phyloP scores from a whole-genome alignment of 2,113 vertebrate species.

The Takifugu flavidus region DNA sequence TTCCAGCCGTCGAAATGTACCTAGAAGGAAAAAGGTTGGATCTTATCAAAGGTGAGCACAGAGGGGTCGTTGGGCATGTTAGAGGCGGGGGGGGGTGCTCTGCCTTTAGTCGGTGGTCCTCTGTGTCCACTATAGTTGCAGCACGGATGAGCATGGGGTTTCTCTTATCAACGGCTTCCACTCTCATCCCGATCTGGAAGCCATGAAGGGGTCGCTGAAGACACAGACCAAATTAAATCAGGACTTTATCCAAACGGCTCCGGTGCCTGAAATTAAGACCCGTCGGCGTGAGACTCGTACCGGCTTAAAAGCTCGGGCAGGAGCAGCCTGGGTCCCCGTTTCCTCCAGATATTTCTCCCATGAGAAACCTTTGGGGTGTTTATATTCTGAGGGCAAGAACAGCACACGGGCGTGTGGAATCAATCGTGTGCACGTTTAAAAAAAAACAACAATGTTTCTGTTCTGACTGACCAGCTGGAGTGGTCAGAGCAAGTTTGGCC shows the following conservation, averaged over 20 bases:
- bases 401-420: not conserved
- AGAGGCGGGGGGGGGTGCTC: not conserved
- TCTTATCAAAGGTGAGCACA: not conserved
- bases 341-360: slow-evolving; percentile 90
- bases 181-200: slow-evolving; percentile 77
- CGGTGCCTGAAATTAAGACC: not conserved
- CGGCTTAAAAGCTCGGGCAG: slow-evolving; percentile 87
- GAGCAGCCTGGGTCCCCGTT: slow-evolving; percentile 84
- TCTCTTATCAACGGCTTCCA: slow-evolving; percentile 79
- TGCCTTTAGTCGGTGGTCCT: slow-evolving; percentile 78
- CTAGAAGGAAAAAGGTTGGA: slow-evolving; percentile 42
- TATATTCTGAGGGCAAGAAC: slow-evolving; percentile 73
- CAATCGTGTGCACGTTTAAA: too few relatives aligned
- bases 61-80: not conserved
- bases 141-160: slow-evolving; percentile 79
- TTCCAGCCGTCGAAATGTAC: slow-evolving; percentile 90
- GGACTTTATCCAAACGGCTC: not conserved
- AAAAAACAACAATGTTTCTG: slow-evolving; percentile 21
- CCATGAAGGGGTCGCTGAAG: slow-evolving; percentile 76
- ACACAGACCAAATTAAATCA: not conserved
- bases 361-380: slow-evolving; percentile 81
- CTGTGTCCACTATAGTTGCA: slow-evolving; percentile 66
- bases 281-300: slow-evolving; percentile 51
- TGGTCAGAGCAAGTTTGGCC: slow-evolving; percentile 77
- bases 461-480: slow-evolving; percentile 82